phyloP scores from a whole-genome alignment of 2,797 vertebrate genomes.

The Buceros bicornis region DNA sequence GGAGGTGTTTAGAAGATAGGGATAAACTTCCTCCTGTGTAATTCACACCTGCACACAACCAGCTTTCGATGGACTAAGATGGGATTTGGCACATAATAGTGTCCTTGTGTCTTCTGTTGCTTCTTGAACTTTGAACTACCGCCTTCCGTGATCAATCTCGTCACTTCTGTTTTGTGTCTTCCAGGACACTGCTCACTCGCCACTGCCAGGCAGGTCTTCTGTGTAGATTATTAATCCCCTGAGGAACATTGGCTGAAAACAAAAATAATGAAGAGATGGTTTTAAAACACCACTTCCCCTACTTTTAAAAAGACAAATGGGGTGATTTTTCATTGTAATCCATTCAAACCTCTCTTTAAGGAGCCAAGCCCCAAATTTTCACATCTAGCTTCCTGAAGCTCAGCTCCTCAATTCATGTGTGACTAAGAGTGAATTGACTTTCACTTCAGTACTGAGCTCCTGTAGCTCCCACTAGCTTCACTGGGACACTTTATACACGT shows the following conservation, averaged over 20 bases:
- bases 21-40: background rate
- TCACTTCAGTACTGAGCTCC: background rate
- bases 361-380: background rate
- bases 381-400: background rate
- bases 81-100: background rate
- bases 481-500: background rate
- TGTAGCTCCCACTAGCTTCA: background rate
- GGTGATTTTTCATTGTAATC: background rate
- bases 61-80: background rate
- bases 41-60: background rate
- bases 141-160: accelerated
- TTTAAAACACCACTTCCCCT: background rate
- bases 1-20: background rate
- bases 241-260: background rate
- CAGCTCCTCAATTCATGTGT: background rate
- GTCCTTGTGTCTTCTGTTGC: background rate
- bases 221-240: background rate
- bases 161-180: background rate
- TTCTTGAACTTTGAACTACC: background rate
- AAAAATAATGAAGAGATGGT: background rate
- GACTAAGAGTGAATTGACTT: background rate
- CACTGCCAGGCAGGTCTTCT: background rate
- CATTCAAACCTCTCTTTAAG: background rate
- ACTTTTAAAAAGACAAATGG: background rate
- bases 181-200: background rate